Percentiles rank a stretch among this genome's conserved stretches.
phyloP scores from a whole-genome alignment of 2,113 vertebrate species.

The Thymallus thymallus region DNA sequence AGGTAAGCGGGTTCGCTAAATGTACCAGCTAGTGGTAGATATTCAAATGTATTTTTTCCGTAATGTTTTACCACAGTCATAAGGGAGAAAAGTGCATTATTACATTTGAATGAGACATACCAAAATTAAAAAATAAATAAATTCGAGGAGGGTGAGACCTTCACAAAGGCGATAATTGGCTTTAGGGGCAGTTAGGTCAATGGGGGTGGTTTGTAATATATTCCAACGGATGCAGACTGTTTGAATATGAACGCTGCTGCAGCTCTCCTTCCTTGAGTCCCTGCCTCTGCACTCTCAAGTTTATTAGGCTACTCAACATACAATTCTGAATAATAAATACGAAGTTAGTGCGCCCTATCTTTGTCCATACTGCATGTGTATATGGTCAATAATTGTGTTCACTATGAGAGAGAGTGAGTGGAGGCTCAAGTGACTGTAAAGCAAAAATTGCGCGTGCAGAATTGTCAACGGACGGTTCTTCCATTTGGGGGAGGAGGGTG shows the following conservation, averaged over 20 bases:
- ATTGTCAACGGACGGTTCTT: not conserved
- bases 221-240: not conserved
- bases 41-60: not conserved
- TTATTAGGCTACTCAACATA: constrained; percentile 5
- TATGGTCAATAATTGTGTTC: not conserved
- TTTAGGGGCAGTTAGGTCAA: not conserved
- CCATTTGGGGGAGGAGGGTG: not conserved
- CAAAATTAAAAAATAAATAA: not conserved
- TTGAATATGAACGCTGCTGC: not conserved
- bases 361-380: not conserved
- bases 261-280: not conserved
- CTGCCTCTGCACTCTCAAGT: constrained; percentile 28
- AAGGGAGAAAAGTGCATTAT: constrained; percentile 1
- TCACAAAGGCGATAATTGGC: not conserved
- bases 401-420: not conserved
- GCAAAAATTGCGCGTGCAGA: not conserved
- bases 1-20: constrained; percentile 1
- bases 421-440: not conserved
- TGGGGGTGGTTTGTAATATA: not conserved
- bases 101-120: constrained; percentile 1
- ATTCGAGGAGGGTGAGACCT: not conserved
- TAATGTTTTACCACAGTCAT: not conserved
- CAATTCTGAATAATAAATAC: not conserved
- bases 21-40: not conserved
- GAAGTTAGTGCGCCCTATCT: not conserved